Conservation (phyloP, 2,113 vertebrate genomes). For the Periophthalmodon schlosseri region DNA sequence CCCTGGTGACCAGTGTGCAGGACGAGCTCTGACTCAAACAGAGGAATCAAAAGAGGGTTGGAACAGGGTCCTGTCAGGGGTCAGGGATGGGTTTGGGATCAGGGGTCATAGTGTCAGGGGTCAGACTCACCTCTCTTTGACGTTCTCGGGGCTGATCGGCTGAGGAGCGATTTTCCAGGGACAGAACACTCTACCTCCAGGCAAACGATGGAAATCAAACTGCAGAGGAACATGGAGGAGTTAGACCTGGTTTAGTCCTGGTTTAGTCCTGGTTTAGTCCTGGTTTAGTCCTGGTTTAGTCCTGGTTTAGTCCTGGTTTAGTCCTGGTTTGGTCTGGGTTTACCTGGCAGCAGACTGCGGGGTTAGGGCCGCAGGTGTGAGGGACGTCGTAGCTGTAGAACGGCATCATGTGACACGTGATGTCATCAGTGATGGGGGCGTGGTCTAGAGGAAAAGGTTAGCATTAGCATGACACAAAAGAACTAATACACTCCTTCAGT, state of each 20-base stretch:
- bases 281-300: neutral
- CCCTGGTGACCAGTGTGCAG: too few relatives aligned
- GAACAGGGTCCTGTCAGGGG: neutral
- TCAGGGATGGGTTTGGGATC: neutral
- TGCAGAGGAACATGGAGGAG: slow-evolving; percentile 38
- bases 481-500: too few relatives aligned
- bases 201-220: slow-evolving; percentile 94
- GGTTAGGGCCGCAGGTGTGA: slow-evolving; percentile 94
- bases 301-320: slow-evolving; percentile 39
- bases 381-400: slow-evolving; percentile 97
- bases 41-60: too few relatives aligned
- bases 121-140: slow-evolving; percentile 82
- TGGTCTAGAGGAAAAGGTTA: slow-evolving; percentile 70
- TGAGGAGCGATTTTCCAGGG: slow-evolving; percentile 89
- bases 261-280: neutral
- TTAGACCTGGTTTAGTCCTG: slow-evolving; percentile 82
- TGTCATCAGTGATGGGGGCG: slow-evolving; percentile 83
- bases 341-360: slow-evolving; percentile 89
- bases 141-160: slow-evolving; percentile 84
- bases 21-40: too few relatives aligned
- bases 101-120: neutral
- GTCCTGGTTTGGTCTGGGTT: slow-evolving; percentile 85
- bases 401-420: slow-evolving; percentile 97
- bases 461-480: neutral
- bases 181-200: slow-evolving; percentile 86